Evolutionary conservation across 2,797 vertebrate genomes (phyloP), one percentile per base, ranked within the genome.

Genomic region (Hemibagrus guttatus): DNA sequence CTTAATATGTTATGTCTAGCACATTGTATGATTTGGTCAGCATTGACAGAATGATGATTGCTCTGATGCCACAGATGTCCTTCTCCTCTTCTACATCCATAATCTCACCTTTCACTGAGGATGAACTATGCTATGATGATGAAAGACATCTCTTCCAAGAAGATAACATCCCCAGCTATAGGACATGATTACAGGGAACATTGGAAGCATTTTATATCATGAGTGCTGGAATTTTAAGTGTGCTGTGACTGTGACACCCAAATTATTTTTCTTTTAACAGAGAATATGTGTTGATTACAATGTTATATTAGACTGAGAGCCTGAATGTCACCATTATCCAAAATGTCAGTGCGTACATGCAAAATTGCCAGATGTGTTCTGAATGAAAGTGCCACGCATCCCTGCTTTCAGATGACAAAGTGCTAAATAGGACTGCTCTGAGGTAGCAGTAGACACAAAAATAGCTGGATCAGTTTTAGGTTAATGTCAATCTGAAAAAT

Each of bases 231-330:
- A n/a, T 81, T 63, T 49, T 63, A n/a, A 79, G 31, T 63, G 17
- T 4, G 2, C 49, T 19, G n/a, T 76, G 49, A 76, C 26, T 39
- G 17, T 75, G n/a, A 19, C 72, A 28, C 46, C 12, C 49, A 28
- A 74, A 26, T 74, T 4, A 31, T 35, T 35, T 42, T 42, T 79
- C 14, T 56, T 58, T 79, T 21, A 78, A 39, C 54, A 39, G 26
- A 64, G 26, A 79, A 23, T n/a, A 42, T 78, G 4, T 63, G 35
- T n/a, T 81, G 79, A 81, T 81, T 81, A 21, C 16, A 81, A 66
- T 81, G 16, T 49, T 81, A 64, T 28, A 28, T 64, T 64, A 64
- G 8, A 81, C 1, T 64, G 21, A n/a, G 6, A 49, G 26, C 16
- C 17, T 66, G 26, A 81, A 28, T 81, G 54, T 79, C 56, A 79